phyloP scores from a whole-genome alignment of 2,888 invertebrate genomes.

The Sabellastarte sp. region DNA sequence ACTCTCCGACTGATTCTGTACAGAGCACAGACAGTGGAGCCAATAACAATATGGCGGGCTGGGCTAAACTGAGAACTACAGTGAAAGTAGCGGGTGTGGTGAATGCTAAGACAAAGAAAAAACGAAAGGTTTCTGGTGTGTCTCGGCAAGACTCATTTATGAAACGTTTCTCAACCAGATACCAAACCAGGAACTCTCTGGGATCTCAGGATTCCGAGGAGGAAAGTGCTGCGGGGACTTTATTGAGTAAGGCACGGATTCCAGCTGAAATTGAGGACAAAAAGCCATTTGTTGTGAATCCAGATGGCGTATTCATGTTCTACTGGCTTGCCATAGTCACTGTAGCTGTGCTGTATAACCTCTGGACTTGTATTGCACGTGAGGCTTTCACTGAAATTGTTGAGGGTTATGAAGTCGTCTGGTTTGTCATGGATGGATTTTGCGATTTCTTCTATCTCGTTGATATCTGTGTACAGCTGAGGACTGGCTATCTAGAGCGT shows the following conservation, averaged over 20 bases:
- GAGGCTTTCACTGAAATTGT: constrained; percentile 92
- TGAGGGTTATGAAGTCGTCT: constrained; percentile 37
- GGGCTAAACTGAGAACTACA: constrained; percentile 93
- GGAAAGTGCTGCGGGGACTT: constrained; percentile 26
- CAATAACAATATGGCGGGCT: constrained; percentile 55
- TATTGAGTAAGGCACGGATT: neutral
- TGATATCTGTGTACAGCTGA: constrained; percentile 86
- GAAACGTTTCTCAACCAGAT: constrained; percentile 88
- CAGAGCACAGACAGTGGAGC: no score
- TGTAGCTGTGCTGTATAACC: constrained; percentile 85
- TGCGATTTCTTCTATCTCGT: constrained; percentile 84
- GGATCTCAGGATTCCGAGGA: constrained; percentile 79
- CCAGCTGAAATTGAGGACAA: neutral
- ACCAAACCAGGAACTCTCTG: no score
- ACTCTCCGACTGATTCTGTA: neutral
- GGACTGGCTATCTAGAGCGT: constrained; percentile 92
- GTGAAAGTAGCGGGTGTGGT: constrained; percentile 47
- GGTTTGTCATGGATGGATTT: constrained; percentile 68
- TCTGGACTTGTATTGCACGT: constrained; percentile 92
- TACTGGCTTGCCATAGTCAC: constrained; percentile 91
- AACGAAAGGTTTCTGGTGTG: constrained; percentile 33
- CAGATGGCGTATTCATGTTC: constrained; percentile 93
- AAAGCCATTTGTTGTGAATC: constrained; percentile 71
- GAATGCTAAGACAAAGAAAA: constrained; percentile 13
- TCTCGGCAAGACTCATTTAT: constrained; percentile 67